Conservation (phyloP, 2,888 invertebrate genomes). For the Pocota personata region DNA sequence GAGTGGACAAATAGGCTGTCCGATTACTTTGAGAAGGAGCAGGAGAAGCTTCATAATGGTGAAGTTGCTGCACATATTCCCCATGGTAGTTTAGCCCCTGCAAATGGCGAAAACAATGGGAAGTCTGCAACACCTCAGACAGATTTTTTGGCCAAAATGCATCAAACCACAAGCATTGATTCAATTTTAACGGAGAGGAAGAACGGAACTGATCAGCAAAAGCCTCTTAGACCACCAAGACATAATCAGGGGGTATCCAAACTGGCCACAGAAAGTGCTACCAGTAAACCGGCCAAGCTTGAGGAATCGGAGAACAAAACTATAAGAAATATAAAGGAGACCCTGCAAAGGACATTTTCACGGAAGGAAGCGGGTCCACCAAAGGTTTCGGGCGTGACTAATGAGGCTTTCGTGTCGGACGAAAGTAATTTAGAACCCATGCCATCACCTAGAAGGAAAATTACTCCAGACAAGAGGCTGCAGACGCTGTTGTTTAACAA, state of each 20-base stretch:
- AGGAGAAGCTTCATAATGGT: slow-evolving; percentile 88
- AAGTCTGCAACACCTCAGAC: slow-evolving; percentile 79
- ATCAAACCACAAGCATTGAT: slow-evolving; percentile 76
- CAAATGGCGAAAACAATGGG: slow-evolving; percentile 39
- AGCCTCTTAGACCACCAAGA: slow-evolving; percentile 78
- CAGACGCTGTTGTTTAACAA: slow-evolving; percentile 84
- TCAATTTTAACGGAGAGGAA: slow-evolving; percentile 55
- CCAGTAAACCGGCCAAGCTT: slow-evolving; percentile 55
- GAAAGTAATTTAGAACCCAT: slow-evolving; percentile 67
- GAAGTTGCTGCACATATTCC: slow-evolving; percentile 84
- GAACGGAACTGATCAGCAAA: slow-evolving; percentile 62
- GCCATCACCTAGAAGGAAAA: slow-evolving; percentile 78
- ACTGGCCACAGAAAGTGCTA: slow-evolving; percentile 71
- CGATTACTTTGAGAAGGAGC: slow-evolving; percentile 92
- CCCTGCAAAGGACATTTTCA: slow-evolving; percentile 84
- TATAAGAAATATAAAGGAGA: slow-evolving; percentile 81
- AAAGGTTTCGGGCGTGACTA: slow-evolving; percentile 72
- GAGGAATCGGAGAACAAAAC: slow-evolving; percentile 51
- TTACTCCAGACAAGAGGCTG: slow-evolving; percentile 83
- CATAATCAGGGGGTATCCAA: slow-evolving; percentile 77
- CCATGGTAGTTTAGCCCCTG: slow-evolving; percentile 75
- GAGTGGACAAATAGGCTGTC: slow-evolving; percentile 96
- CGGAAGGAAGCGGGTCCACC: slow-evolving; percentile 80
- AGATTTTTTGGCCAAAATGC: slow-evolving; percentile 79
- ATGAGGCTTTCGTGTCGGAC: slow-evolving; percentile 78